phyloP scores from a whole-genome alignment of 2,888 invertebrate species.

The Lycia hirtaria region DNA sequence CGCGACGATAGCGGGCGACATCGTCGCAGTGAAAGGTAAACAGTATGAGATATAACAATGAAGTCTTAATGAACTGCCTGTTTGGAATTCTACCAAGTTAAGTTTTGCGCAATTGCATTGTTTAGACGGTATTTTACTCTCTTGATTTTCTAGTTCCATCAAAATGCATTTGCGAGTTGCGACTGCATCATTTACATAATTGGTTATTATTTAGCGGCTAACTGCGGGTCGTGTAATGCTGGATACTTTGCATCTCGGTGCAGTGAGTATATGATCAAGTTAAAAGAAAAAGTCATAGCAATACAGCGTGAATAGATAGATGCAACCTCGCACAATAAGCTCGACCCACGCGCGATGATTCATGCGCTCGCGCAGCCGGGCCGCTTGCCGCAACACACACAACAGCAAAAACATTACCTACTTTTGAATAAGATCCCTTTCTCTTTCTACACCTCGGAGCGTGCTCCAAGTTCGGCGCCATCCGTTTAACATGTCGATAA shows the following conservation, averaged over 20 bases:
- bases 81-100: constrained; percentile 58
- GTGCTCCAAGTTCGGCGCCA: constrained; percentile 68
- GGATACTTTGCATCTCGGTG: constrained; percentile 38
- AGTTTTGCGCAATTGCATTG: constrained; percentile 59
- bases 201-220: constrained; percentile 31
- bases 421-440: constrained; percentile 85
- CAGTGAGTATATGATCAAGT: constrained; percentile 51
- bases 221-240: constrained; percentile 33
- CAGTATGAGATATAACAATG: constrained; percentile 67
- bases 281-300: constrained; percentile 72
- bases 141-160: constrained; percentile 48
- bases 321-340: constrained; percentile 73
- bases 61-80: constrained; percentile 71
- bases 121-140: constrained; percentile 51
- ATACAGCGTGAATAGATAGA: constrained; percentile 69
- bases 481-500: constrained; percentile 63
- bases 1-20: constrained; percentile 38
- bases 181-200: constrained; percentile 39
- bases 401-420: constrained; percentile 84
- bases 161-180: constrained; percentile 40
- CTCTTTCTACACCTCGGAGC: constrained; percentile 82
- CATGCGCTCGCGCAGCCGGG: constrained; percentile 70
- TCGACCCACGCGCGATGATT: constrained; percentile 81
- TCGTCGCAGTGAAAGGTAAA: constrained; percentile 64
- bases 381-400: constrained; percentile 65